Evolutionary conservation across 2,888 invertebrate genomes (phyloP).

Genomic region (Phytoseiulus persimilis): DNA sequence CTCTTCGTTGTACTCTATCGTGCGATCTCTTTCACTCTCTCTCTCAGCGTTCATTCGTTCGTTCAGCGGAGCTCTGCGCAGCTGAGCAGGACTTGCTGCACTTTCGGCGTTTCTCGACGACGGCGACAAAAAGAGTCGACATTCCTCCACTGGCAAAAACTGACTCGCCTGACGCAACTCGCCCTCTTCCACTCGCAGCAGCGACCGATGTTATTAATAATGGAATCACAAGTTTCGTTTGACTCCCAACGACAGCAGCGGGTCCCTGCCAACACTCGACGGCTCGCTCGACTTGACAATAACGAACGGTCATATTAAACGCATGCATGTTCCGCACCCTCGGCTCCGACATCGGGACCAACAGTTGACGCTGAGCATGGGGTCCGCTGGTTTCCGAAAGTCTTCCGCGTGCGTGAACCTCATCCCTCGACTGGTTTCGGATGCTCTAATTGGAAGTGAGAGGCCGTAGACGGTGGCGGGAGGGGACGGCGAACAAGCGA

Average conservation of each 20-base stretch:
- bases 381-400: not conserved
- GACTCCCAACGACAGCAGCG: not conserved
- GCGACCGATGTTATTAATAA: not conserved
- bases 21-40: not conserved
- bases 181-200: not conserved
- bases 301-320: not conserved
- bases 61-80: not conserved
- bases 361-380: not conserved
- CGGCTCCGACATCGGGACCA: not conserved
- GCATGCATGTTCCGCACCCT: not conserved
- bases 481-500: not conserved
- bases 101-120: not conserved
- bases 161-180: not conserved
- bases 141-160: not conserved
- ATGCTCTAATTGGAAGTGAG: not conserved
- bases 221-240: not conserved
- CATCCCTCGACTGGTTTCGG: not conserved
- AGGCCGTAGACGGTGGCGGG: not conserved
- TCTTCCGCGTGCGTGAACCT: not conserved
- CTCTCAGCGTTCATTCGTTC: not conserved
- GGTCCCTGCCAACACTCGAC: not conserved
- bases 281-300: not conserved
- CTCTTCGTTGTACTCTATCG: not conserved
- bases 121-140: not conserved
- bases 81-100: not conserved